Conservation (phyloP, 2,113 vertebrate species). For the Nannospalax galili region DNA sequence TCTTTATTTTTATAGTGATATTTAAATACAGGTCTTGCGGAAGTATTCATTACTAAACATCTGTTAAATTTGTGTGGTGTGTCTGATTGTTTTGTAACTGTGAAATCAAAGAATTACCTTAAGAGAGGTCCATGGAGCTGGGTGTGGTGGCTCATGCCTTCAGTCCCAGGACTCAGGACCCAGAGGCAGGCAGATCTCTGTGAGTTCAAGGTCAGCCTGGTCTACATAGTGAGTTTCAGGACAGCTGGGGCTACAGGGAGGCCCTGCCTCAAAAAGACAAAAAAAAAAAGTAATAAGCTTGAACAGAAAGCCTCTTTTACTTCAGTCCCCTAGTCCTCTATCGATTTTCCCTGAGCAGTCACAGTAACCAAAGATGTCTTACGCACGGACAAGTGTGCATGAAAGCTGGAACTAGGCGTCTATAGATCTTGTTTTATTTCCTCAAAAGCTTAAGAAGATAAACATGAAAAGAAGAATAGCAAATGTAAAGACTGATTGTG, state of each 20-base stretch:
- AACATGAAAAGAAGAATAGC: background rate
- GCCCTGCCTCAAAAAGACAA: no score
- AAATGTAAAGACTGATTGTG: background rate
- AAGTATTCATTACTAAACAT: background rate
- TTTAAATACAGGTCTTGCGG: background rate
- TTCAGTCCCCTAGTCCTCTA: background rate
- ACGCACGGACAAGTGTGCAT: background rate
- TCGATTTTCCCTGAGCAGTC: background rate
- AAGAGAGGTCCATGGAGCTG: background rate
- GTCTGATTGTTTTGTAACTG: background rate
- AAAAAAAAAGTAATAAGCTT: no score
- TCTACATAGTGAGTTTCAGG: no score
- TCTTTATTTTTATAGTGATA: background rate
- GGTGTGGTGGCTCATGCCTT: no score
- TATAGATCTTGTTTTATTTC: slow-evolving; percentile 17
- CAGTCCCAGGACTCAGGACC: no score
- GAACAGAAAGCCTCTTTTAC: slow-evolving; percentile 1
- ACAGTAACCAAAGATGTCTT: background rate
- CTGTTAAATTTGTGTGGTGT: background rate
- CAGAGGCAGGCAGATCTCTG: no score
- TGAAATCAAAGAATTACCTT: slow-evolving; percentile 1
- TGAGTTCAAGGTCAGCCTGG: no score
- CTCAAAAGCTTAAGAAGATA: background rate
- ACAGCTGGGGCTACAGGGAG: no score
- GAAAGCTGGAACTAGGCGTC: background rate